Percentiles rank a stretch among this genome's conserved stretches.
Conservation (phyloP, 2,113 vertebrate genomes). For the Pyxicephalus adspersus region DNA sequence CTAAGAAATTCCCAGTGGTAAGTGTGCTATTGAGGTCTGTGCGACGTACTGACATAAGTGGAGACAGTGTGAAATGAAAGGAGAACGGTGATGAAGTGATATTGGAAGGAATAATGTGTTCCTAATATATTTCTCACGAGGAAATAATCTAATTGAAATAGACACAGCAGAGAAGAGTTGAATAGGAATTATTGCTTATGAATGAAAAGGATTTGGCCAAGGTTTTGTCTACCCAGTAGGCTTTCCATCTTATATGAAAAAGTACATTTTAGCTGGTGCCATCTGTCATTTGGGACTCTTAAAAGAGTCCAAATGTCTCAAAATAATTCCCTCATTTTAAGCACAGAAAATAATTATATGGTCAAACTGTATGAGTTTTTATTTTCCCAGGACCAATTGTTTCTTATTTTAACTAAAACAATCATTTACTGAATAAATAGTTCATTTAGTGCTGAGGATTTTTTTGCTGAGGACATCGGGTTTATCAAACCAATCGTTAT, state of each 20-base stretch:
- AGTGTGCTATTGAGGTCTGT: conserved; percentile 1
- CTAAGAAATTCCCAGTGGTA: conserved; percentile 6
- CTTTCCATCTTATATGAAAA: not conserved
- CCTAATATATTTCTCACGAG: conserved; percentile 34
- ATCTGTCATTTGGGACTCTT: too few species aligned
- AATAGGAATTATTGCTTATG: not conserved
- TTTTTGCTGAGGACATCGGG: too few species aligned
- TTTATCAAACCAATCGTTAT: too few species aligned
- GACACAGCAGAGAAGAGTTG: not conserved
- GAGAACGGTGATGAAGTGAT: conserved; percentile 21
- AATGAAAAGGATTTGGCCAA: not conserved
- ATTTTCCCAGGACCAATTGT: too few species aligned
- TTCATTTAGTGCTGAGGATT: too few species aligned
- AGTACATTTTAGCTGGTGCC: too few species aligned
- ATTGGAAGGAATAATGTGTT: conserved; percentile 31
- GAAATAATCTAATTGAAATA: conserved; percentile 1
- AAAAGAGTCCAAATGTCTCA: too few species aligned
- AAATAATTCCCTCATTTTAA: too few species aligned
- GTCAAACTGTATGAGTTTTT: too few species aligned
- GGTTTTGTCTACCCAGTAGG: not conserved
- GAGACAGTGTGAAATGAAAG: conserved; percentile 1
- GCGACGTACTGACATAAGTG: conserved; percentile 14
- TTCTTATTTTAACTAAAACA: too few species aligned
- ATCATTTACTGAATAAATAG: too few species aligned
- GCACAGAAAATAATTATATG: too few species aligned